phyloP scores from a whole-genome alignment of 2,797 vertebrate genomes.

The Tenualosa thibaudeaui region DNA sequence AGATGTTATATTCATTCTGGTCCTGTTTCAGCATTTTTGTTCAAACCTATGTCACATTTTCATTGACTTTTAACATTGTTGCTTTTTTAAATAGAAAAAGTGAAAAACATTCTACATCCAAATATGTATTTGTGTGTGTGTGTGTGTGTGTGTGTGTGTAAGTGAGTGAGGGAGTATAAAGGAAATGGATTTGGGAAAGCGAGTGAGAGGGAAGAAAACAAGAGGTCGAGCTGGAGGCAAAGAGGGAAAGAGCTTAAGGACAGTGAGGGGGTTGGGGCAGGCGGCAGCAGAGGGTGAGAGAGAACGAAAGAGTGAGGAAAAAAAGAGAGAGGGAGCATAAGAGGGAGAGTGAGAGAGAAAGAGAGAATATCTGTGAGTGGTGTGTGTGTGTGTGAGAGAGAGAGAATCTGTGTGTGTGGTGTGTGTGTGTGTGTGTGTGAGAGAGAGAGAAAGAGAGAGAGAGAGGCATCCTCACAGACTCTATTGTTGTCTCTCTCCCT shows the following conservation, averaged over 20 bases:
- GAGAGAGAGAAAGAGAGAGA: background rate
- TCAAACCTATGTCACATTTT: background rate
- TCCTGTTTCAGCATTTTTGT: background rate
- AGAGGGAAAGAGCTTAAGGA: background rate
- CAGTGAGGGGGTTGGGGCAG: slow-evolving; percentile 3
- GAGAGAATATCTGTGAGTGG: background rate
- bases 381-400: background rate
- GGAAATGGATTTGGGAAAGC: background rate
- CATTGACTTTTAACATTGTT: background rate
- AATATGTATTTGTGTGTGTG: background rate
- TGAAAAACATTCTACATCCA: background rate
- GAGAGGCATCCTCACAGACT: slow-evolving; percentile 33
- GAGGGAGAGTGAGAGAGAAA: background rate
- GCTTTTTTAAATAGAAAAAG: background rate
- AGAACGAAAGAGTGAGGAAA: background rate
- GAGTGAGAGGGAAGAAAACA: background rate
- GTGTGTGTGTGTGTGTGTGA: background rate
- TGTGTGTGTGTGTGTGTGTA: background rate
- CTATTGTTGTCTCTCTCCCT: slow-evolving; percentile 45
- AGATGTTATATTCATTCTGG: background rate
- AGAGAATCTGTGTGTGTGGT: background rate
- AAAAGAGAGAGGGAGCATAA: background rate
- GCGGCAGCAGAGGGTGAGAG: background rate
- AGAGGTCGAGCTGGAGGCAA: background rate
- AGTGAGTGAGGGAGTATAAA: background rate